phyloP scores from a whole-genome alignment of 2,888 invertebrate species.

The Sclerodermus sp. region DNA sequence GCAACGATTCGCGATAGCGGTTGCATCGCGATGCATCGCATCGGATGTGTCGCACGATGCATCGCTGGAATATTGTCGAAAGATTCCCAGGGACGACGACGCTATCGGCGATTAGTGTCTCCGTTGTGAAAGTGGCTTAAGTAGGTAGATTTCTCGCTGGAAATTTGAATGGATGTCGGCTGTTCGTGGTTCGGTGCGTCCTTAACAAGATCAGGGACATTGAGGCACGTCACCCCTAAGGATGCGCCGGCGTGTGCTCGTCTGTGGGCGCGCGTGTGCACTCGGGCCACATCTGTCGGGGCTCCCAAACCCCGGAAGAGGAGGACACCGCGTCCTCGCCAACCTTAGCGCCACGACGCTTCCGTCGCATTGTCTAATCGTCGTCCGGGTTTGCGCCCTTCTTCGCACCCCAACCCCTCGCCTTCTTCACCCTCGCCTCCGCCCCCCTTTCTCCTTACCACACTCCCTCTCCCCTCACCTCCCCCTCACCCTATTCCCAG shows the following conservation, averaged over 20 bases:
- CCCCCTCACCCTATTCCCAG: not conserved
- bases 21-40: no score
- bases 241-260: slow-evolving; percentile 13
- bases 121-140: slow-evolving; percentile 35
- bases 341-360: not conserved
- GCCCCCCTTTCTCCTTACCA: not conserved
- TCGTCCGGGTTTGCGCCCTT: slow-evolving; percentile 30
- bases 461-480: slow-evolving; percentile 9
- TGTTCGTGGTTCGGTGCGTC: slow-evolving; percentile 54
- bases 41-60: no score
- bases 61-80: no score
- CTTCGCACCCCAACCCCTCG: slow-evolving; percentile 6
- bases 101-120: slow-evolving; percentile 1
- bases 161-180: slow-evolving; percentile 53
- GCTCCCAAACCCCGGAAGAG: slow-evolving; percentile 42
- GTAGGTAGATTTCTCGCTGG: slow-evolving; percentile 43
- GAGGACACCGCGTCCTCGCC: not conserved
- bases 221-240: slow-evolving; percentile 31
- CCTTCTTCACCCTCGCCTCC: not conserved
- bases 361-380: slow-evolving; percentile 38
- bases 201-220: slow-evolving; percentile 55
- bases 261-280: slow-evolving; percentile 5
- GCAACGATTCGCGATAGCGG: no score
- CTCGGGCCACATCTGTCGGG: slow-evolving; percentile 46
- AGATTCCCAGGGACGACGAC: no score